A percentile compares a stretch with the other conserved stretches of the same genome.
These are phyloP conservation scores for Hemiscyllium ocellatum DNA, from an alignment of 2,113 vertebrate species.

Conservation along the genomic window DNA sequence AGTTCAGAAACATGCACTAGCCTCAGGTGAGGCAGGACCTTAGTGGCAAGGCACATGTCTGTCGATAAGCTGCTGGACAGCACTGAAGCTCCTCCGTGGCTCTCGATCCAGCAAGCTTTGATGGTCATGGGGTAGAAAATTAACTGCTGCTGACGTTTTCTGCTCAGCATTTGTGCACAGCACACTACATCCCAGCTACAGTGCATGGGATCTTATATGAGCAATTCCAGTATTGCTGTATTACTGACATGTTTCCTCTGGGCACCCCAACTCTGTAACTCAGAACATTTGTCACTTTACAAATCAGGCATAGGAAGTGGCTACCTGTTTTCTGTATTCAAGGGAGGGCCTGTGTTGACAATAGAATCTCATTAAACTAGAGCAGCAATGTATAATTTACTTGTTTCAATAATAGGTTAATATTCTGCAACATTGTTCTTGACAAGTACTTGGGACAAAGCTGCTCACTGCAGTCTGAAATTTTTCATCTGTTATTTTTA, in stretches of 20 bases:
- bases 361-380: background rate
- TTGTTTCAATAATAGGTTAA: background rate
- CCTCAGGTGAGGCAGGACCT: no score
- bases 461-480: background rate
- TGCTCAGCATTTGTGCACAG: no score
- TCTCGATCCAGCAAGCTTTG: no score
- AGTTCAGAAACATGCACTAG: no score
- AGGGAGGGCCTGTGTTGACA: background rate
- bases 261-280: background rate
- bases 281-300: background rate
- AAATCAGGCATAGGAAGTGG: background rate
- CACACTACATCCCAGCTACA: no score
- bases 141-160: no score
- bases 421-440: background rate
- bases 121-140: no score
- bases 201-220: background rate
- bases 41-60: no score
- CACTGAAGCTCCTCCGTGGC: no score
- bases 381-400: background rate
- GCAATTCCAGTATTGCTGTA: background rate
- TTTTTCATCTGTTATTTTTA: slow-evolving; percentile 27
- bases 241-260: background rate
- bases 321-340: background rate
- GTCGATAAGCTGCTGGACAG: no score
- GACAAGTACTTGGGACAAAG: background rate